Conservation (phyloP, 2,888 invertebrate species). For the Thecophora atra region DNA sequence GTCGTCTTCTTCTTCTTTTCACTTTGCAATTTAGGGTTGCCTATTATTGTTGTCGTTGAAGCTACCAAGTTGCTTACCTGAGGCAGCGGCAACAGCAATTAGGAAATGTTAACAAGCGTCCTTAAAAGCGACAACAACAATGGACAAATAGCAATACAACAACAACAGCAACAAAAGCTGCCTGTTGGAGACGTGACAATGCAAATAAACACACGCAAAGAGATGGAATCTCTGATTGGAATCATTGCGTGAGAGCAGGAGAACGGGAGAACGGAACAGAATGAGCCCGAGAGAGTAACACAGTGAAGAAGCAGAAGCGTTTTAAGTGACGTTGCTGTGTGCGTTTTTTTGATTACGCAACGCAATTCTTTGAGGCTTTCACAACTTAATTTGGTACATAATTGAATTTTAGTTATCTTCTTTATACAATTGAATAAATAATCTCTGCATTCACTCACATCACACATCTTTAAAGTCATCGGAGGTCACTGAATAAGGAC, state of each 20-base stretch:
- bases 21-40: not conserved
- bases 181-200: slow-evolving; percentile 16
- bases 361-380: no score
- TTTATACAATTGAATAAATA: no score
- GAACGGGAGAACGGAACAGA: not conserved
- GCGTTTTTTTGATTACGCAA: no score
- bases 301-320: not conserved
- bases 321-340: not conserved
- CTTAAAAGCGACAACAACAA: slow-evolving; percentile 21
- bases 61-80: slow-evolving; percentile 26
- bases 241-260: no score
- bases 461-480: no score
- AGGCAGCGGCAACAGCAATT: slow-evolving; percentile 39
- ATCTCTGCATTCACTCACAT: no score
- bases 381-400: no score
- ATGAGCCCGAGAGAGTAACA: slow-evolving; percentile 1
- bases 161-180: slow-evolving; percentile 11
- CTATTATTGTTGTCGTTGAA: slow-evolving; percentile 13
- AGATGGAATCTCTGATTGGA: no score
- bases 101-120: slow-evolving; percentile 42
- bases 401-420: no score
- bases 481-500: no score
- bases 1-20: not conserved
- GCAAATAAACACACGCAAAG: no score
- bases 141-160: not conserved